Evolutionary conservation across 2,113 vertebrate genomes (phyloP), one percentile per base, ranked within the genome.

Genomic region (Hippocampus zosterae): DNA sequence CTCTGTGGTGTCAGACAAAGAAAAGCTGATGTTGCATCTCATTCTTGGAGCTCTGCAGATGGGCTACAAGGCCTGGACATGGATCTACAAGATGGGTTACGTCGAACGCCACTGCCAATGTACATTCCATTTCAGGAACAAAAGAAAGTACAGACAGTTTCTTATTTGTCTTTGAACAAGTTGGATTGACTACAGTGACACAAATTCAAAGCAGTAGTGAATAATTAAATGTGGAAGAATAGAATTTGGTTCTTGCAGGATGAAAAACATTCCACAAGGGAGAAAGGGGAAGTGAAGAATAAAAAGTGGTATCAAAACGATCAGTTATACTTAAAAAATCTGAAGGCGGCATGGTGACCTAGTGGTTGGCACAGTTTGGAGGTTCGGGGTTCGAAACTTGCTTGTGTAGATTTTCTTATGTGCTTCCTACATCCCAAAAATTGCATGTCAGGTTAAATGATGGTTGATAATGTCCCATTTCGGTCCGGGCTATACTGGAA

Each of bases 91-190:
- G 82, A 81, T 69, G 67, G 74, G 77, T 71, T 69, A 66, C 27
- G 52, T 80, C 72, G 69, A 82, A 69, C 62, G 74, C 80, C 79
- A 80, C 41, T 86, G 74, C 79, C 87, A 81, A 84, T 33, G 64
- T 81, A 74, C 70, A 81, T 81, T 86, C 79, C 72, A 75, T 81
- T 85, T 59, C 23, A 50, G 44, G 68, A 75, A 37, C 33, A 44
- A 66, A 66, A 15, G 23, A 59, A 68, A 73, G 65, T 78, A 77
- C 53, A 72, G 59, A 86, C 61, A 73, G 56, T 78, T 77, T 79
- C 59, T 65, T 25, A 25, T 44, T 46, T 46, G 63, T 44, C 67
- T 80, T 75, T 79, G 67, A 81, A 72, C 73, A 75, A 76, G 70
- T 66, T 50, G n/a, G 48, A 75, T 69, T 80, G 59, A 67, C 48